phyloP scores from a whole-genome alignment of 2,113 vertebrate genomes.

The Hucho hucho region DNA sequence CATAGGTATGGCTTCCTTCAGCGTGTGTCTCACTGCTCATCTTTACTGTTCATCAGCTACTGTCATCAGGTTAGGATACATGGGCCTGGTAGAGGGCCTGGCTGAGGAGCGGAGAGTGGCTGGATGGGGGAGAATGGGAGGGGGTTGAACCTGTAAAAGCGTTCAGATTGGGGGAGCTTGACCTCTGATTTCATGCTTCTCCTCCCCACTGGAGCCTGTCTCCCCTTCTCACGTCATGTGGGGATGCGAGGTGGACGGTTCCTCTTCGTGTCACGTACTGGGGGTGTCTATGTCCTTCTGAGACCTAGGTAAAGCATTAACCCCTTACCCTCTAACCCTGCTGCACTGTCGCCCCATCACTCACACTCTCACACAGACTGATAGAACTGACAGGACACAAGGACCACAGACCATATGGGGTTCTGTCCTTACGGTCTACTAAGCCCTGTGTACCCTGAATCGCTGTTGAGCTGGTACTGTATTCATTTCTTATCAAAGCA shows the following conservation, averaged over 20 bases:
- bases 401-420: not conserved
- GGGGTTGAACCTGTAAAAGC: slow-evolving; percentile 39
- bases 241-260: slow-evolving; percentile 36
- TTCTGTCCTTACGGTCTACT: not conserved
- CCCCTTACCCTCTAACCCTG: not conserved
- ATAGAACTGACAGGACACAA: not conserved
- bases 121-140: not conserved
- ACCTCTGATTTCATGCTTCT: slow-evolving; percentile 52
- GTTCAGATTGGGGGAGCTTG: slow-evolving; percentile 39
- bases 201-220: slow-evolving; percentile 51
- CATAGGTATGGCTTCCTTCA: slow-evolving; percentile 14
- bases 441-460: not conserved
- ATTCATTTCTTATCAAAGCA: no score
- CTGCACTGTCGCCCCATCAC: slow-evolving; percentile 26
- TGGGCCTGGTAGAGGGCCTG: slow-evolving; percentile 22
- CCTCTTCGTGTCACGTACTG: slow-evolving; percentile 28
- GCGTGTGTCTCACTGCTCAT: slow-evolving; percentile 6
- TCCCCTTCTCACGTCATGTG: slow-evolving; percentile 64
- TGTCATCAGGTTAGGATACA: slow-evolving; percentile 36
- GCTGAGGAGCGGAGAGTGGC: slow-evolving; percentile 4
- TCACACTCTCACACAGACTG: slow-evolving; percentile 8
- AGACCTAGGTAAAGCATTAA: slow-evolving; percentile 7
- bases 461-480: no score
- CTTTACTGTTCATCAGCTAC: slow-evolving; percentile 4
- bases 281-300: slow-evolving; percentile 18